Evolutionary conservation across 2,113 vertebrate genomes (phyloP).

Genomic region (Hydrochoerus hydrochaeris): DNA sequence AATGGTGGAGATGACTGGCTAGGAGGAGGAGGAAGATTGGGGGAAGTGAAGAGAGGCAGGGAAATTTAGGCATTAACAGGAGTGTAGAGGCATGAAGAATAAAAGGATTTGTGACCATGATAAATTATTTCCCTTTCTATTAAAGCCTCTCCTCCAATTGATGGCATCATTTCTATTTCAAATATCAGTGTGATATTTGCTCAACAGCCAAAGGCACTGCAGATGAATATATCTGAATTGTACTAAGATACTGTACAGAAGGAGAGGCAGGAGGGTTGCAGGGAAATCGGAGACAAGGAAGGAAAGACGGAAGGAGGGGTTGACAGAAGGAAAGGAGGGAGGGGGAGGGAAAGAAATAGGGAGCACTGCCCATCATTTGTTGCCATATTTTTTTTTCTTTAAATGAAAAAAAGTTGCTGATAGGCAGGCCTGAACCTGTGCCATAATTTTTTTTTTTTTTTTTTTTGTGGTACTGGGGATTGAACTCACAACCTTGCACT

Average conservation of each 20-base stretch:
- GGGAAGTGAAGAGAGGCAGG: fast-evolving
- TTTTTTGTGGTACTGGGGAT: too few relatives aligned
- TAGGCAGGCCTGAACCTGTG: background rate
- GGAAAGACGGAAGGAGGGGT: background rate
- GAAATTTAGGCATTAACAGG: background rate
- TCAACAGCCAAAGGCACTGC: slow-evolving; percentile 67
- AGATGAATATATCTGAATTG: slow-evolving; percentile 73
- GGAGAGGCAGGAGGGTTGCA: background rate
- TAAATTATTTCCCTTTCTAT: slow-evolving; percentile 76
- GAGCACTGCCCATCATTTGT: background rate
- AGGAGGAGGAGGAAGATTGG: background rate
- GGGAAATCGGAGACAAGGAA: slow-evolving; percentile 7
- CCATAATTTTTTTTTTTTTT: too few relatives aligned
- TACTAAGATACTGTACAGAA: slow-evolving; percentile 11
- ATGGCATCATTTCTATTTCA: slow-evolving; percentile 82
- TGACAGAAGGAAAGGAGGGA: background rate
- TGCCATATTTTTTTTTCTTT: slow-evolving; percentile 27
- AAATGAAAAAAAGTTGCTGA: background rate
- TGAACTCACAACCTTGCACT: too few relatives aligned
- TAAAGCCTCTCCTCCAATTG: slow-evolving; percentile 78
- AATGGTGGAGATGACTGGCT: fast-evolving
- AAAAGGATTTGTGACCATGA: slow-evolving; percentile 23
- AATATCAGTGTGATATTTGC: slow-evolving; percentile 83
- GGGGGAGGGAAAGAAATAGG: background rate
- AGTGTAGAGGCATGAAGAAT: background rate